A percentile compares a stretch with the other conserved stretches of the same genome.
Evolutionary conservation across 2,113 vertebrate species (phyloP).

Genomic region (Psilopogon haemacephalus): DNA sequence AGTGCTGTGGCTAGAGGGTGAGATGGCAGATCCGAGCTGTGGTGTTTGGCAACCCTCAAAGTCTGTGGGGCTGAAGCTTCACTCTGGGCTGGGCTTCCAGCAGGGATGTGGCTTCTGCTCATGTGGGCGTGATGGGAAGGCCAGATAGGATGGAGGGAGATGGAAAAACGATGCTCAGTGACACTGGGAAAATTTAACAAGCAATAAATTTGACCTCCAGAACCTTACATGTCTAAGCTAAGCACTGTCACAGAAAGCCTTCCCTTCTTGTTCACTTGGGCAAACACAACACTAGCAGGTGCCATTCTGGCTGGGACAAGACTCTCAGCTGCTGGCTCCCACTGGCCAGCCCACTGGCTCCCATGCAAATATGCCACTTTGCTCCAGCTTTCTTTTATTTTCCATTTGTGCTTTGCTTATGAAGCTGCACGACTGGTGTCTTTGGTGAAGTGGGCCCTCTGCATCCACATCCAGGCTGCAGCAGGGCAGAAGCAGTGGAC

Average conservation of each 20-base stretch:
- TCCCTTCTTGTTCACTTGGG: background rate
- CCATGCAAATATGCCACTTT: background rate
- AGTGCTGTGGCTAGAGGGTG: rapidly evolving
- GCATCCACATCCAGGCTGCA: rapidly evolving
- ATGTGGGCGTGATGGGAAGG: rapidly evolving
- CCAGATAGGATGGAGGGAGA: background rate
- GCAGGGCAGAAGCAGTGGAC: rapidly evolving
- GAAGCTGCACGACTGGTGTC: rapidly evolving
- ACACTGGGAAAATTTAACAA: background rate
- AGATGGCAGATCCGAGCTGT: background rate
- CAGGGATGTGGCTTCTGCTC: rapidly evolving
- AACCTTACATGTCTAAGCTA: background rate
- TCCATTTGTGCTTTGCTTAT: background rate
- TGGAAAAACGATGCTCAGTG: rapidly evolving
- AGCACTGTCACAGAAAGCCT: background rate
- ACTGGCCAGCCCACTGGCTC: background rate
- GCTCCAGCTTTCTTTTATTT: background rate
- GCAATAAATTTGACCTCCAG: background rate
- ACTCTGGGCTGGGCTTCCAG: background rate
- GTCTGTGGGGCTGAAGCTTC: background rate
- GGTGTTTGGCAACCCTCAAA: background rate
- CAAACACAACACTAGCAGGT: rapidly evolving
- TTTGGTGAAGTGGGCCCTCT: rapidly evolving
- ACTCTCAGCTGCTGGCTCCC: background rate
- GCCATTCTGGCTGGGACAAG: background rate